Conservation (phyloP, 2,113 vertebrate species). For the Hippoglossus stenolepis region DNA sequence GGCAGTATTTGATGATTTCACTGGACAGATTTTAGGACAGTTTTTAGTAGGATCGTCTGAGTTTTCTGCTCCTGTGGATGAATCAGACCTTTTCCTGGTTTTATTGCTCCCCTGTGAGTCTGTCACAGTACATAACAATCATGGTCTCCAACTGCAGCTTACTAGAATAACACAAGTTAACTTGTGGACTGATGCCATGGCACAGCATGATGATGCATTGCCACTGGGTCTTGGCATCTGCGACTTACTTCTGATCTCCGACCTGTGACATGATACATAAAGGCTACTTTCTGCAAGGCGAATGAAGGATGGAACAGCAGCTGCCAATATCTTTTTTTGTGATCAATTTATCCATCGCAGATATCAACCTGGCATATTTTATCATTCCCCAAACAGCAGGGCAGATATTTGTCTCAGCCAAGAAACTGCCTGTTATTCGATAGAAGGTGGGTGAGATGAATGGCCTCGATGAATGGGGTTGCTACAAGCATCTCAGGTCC, state of each 20-base stretch:
- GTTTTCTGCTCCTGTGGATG: neutral
- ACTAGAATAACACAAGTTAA: neutral
- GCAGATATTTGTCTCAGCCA: no score
- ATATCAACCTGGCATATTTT: no score
- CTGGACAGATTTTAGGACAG: neutral
- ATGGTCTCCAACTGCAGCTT: neutral
- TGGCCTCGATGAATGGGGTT: no score
- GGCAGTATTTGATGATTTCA: neutral
- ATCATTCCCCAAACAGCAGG: no score
- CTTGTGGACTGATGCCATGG: neutral
- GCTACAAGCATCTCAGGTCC: neutral
- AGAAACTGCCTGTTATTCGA: no score
- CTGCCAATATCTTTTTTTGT: neutral
- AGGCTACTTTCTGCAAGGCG: neutral
- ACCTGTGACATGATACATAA: neutral
- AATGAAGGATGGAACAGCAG: neutral
- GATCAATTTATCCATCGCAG: neutral
- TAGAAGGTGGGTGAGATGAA: no score
- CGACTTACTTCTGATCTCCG: neutral
- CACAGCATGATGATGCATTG: neutral
- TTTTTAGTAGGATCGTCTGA: neutral
- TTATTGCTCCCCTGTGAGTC: neutral
- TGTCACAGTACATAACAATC: neutral
- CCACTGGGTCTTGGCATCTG: neutral
- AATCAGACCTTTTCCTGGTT: neutral